These are phyloP conservation scores for Dromas ardeola DNA, from an alignment of 2,113 vertebrate genomes.

Conservation along the genomic window DNA sequence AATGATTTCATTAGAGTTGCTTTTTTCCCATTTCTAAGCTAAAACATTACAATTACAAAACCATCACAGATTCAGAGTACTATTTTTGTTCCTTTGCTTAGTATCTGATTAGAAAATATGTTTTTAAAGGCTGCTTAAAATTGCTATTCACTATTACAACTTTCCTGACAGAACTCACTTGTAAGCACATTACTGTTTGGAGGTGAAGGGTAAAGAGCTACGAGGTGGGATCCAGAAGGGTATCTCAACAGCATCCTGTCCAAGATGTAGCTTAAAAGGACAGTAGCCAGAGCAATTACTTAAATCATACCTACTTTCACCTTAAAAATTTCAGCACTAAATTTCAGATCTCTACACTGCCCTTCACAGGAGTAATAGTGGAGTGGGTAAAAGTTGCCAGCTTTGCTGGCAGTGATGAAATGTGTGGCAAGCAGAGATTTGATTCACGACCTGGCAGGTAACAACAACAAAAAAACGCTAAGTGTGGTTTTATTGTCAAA, in stretches of 20 bases:
- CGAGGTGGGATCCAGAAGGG: not conserved
- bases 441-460: not conserved
- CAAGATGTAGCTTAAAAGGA: not conserved
- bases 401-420: not conserved
- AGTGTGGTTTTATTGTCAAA: not conserved
- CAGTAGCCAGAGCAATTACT: not conserved
- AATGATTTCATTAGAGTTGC: not conserved
- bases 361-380: not conserved
- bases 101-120: not conserved
- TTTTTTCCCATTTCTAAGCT: slow-evolving; percentile 9
- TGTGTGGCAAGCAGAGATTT: not conserved
- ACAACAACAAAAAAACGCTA: not conserved
- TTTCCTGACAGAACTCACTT: not conserved
- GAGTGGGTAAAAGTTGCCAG: not conserved
- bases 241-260: not conserved
- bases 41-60: not conserved
- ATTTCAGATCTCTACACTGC: not conserved
- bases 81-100: not conserved
- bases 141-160: not conserved
- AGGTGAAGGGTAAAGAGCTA: not conserved
- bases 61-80: not conserved
- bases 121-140: not conserved
- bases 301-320: not conserved
- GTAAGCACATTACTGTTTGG: not conserved
- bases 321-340: not conserved